Evolutionary conservation across 2,888 invertebrate genomes (phyloP).

Genomic region (Scaptomyza tumidula): DNA sequence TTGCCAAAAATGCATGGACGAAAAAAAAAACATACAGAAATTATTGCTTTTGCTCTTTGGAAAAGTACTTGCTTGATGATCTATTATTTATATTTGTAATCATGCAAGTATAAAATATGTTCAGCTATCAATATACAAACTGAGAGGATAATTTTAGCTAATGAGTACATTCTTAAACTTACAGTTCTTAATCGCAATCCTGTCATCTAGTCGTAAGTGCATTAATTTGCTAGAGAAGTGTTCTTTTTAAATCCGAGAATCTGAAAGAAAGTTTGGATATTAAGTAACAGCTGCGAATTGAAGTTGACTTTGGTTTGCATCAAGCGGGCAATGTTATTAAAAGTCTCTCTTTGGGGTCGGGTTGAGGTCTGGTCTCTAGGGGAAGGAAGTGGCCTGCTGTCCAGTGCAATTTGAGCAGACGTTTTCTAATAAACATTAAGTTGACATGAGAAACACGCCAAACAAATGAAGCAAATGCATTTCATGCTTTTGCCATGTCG

Average conservation of each 20-base stretch:
- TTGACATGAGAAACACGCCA: constrained; percentile 77
- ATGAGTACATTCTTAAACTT: not conserved
- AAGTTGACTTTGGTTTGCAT: constrained; percentile 18
- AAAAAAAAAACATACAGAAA: too few species aligned
- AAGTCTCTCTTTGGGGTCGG: constrained; percentile 10
- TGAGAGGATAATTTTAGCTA: too few species aligned
- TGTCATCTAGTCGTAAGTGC: not conserved
- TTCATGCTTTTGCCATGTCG: constrained; percentile 55
- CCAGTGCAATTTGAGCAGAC: constrained; percentile 60
- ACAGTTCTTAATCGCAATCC: not conserved
- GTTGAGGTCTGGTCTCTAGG: constrained; percentile 17
- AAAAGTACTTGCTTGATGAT: too few species aligned
- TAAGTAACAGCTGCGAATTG: constrained; percentile 8
- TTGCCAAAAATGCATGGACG: too few species aligned
- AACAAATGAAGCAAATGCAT: constrained; percentile 78
- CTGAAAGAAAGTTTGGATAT: not conserved
- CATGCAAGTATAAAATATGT: too few species aligned
- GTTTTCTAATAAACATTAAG: constrained; percentile 77
- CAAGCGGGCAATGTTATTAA: constrained; percentile 16
- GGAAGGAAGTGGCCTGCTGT: constrained; percentile 18
- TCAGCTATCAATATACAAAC: too few species aligned
- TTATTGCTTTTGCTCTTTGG: too few species aligned
- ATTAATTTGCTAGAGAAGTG: not conserved
- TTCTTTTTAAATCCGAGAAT: not conserved
- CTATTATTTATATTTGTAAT: too few species aligned